phyloP scores from a whole-genome alignment of 2,888 invertebrate species.

The Drosophila paranaensis region DNA sequence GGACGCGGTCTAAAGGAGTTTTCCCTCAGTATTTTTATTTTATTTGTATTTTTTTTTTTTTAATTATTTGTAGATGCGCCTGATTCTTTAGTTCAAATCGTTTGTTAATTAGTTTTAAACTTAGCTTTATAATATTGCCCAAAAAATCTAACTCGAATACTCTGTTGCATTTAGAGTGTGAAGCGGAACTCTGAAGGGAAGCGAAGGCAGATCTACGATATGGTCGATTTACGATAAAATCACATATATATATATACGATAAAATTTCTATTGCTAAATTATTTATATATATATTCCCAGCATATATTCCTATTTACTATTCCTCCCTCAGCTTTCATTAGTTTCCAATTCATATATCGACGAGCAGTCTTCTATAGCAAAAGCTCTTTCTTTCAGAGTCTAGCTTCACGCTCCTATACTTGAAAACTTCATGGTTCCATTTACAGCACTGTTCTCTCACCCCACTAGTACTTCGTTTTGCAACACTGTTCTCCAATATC shows the following conservation, averaged over 20 bases:
- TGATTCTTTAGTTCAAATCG: conserved; percentile 72
- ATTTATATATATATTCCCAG: neutral
- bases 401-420: neutral
- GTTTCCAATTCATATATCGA: too few species aligned
- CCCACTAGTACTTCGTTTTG: neutral
- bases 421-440: neutral
- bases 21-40: neutral
- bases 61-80: conserved; percentile 31
- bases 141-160: conserved; percentile 48
- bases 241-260: neutral
- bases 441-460: neutral
- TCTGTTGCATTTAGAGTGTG: conserved; percentile 42
- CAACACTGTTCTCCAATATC: conserved; percentile 7
- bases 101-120: conserved; percentile 74
- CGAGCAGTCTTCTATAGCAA: too few species aligned
- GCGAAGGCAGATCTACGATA: too few species aligned
- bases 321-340: too few species aligned
- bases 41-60: neutral
- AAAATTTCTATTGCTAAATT: neutral
- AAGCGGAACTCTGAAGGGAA: neutral
- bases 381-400: neutral
- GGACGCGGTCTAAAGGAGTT: conserved; percentile 54
- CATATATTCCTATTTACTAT: too few species aligned
- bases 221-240: too few species aligned
- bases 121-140: conserved; percentile 45